Evolutionary conservation across 2,113 vertebrate species (phyloP), one percentile per base, ranked within the genome.

Genomic region (Petaurus breviceps): DNA sequence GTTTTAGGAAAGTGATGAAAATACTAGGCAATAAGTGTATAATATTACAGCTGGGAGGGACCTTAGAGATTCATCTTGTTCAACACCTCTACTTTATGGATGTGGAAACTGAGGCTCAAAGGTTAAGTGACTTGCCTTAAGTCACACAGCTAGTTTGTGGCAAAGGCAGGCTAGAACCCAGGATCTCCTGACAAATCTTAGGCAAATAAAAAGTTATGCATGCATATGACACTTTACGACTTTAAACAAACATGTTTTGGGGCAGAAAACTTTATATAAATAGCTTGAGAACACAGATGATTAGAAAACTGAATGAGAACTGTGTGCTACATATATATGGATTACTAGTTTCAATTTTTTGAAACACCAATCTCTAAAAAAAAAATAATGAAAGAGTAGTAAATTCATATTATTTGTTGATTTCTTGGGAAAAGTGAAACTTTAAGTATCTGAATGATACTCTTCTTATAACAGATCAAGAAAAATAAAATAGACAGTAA

Each of bases 401-500:
- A 37, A 92, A 12, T 9, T 53, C 6, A 4, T 10, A 0, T 37
- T 1, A 0, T 2, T 12, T 10, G 37, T 10, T 52, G 16, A 1
- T 22, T 19, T 51, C 68, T 11, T 25, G 46, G 57, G 89, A 89
- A 4, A 1, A 3, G 52, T 14, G 37, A 54, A 91, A 92, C 0
- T 1, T 22, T 49, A 14, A 55, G 5, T 89, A 19, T 26, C 24
- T 10, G 84, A 61, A 57, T 19, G 7, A 10, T 47, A 51, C 9
- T 52, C 54, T 8, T 0, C 0, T 90, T 4, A 11, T 3, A 51
- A 51, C 26, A 94, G 91, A 2, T 84, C 92, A 91, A 49, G 31
- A 93, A 55, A 93, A 90, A 57, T 2, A 0, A 95, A 89, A 96
- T 92, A 92, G 95, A 94, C 96, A 97, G 91, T 96, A 94, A 96